These are phyloP conservation scores for Tipula vernalis DNA, from an alignment of 2,888 invertebrate species.

Conservation along the genomic window DNA sequence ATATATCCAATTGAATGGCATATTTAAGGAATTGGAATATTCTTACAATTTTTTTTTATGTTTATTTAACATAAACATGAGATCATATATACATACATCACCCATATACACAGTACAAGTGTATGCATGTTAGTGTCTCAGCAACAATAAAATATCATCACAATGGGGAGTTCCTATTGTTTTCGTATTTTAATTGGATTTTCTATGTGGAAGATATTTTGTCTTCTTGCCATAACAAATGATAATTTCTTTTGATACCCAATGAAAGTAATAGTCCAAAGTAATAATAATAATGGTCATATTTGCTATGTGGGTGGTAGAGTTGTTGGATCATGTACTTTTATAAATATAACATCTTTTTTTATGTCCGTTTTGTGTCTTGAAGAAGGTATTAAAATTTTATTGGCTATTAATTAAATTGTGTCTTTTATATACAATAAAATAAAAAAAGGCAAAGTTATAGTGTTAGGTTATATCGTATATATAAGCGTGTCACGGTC, in stretches of 20 bases:
- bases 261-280: neutral
- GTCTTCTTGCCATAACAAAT: neutral
- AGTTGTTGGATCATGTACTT: neutral
- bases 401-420: neutral
- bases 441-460: neutral
- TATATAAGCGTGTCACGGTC: neutral
- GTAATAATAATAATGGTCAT: neutral
- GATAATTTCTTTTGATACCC: slow-evolving; percentile 4
- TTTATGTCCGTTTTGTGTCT: neutral
- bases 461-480: neutral
- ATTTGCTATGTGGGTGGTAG: neutral
- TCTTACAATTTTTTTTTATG: neutral
- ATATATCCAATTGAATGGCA: neutral
- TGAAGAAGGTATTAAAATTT: neutral
- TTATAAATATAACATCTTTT: neutral
- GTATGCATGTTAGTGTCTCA: neutral
- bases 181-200: neutral
- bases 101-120: neutral
- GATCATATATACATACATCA: neutral
- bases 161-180: slow-evolving; percentile 4
- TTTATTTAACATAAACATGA: neutral
- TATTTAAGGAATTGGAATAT: slow-evolving; percentile 4
- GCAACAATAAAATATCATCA: neutral
- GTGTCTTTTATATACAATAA: neutral
- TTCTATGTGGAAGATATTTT: neutral